Evolutionary conservation across 2,888 invertebrate genomes (phyloP).

Genomic region (Macrophya alboannulata): DNA sequence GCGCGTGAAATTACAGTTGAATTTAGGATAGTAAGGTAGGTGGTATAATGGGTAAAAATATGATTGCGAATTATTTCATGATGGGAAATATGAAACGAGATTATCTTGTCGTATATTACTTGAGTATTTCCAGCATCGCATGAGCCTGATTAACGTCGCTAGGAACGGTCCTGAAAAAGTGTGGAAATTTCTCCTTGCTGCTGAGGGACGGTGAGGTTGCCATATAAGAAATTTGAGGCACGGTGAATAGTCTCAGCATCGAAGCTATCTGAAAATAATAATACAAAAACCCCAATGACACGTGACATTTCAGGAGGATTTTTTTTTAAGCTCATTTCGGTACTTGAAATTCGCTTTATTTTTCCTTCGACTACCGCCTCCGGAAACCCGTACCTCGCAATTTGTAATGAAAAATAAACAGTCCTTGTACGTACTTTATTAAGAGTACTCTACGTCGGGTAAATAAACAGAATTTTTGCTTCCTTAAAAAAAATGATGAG

Average conservation of each 20-base stretch:
- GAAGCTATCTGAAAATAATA: slow-evolving; percentile 80
- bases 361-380: neutral
- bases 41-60: neutral
- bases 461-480: neutral
- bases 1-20: slow-evolving; percentile 16
- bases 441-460: neutral
- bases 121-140: slow-evolving; percentile 82
- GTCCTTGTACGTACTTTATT: neutral
- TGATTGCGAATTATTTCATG: neutral
- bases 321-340: neutral
- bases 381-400: neutral
- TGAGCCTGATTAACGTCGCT: slow-evolving; percentile 82
- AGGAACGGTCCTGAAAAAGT: slow-evolving; percentile 83
- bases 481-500: neutral
- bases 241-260: slow-evolving; percentile 80
- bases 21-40: neutral
- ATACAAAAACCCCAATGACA: no score
- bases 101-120: slow-evolving; percentile 70
- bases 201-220: slow-evolving; percentile 82
- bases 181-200: slow-evolving; percentile 81
- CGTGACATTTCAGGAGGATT: no score
- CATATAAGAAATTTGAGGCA: slow-evolving; percentile 83
- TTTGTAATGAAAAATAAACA: slow-evolving; percentile 1
- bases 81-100: neutral
- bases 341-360: neutral